Evolutionary conservation across 2,113 vertebrate species (phyloP).

Genomic region (Vanacampus margaritifer): DNA sequence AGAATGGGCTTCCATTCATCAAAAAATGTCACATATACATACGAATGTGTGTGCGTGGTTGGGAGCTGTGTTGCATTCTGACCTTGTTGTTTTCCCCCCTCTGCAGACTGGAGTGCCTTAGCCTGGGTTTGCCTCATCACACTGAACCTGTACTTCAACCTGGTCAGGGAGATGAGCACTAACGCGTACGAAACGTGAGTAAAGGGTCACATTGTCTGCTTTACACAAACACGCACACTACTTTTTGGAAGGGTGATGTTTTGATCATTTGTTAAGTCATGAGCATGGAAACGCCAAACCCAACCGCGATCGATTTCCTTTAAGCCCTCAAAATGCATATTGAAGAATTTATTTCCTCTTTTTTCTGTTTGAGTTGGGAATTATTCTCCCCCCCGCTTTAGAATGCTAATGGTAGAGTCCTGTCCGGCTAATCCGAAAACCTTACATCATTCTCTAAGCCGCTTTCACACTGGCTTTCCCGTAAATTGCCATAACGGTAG

Average conservation of each 20-base stretch:
- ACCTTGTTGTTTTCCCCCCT: slow-evolving; percentile 48
- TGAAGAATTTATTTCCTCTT: neutral
- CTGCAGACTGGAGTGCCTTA: slow-evolving; percentile 78
- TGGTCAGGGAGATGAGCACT: slow-evolving; percentile 76
- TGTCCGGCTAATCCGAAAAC: neutral
- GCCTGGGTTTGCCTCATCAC: slow-evolving; percentile 82
- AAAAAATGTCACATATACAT: slow-evolving; percentile 38
- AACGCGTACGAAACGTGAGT: slow-evolving; percentile 74
- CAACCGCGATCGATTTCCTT: too few relatives aligned
- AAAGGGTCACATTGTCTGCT: neutral
- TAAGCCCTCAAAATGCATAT: neutral
- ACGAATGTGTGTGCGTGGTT: neutral
- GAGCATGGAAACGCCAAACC: neutral
- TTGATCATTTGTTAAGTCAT: neutral
- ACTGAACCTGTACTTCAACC: slow-evolving; percentile 78
- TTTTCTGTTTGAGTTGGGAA: neutral
- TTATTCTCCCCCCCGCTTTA: neutral
- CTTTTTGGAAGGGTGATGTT: neutral
- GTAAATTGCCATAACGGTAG: slow-evolving; percentile 3
- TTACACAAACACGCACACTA: neutral
- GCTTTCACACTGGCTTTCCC: neutral
- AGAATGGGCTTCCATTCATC: slow-evolving; percentile 69
- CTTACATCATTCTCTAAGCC: neutral
- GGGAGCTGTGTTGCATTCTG: slow-evolving; percentile 43
- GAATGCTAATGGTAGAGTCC: neutral